Conservation (phyloP, 2,797 vertebrate species). For the Calcarius lapponicus region DNA sequence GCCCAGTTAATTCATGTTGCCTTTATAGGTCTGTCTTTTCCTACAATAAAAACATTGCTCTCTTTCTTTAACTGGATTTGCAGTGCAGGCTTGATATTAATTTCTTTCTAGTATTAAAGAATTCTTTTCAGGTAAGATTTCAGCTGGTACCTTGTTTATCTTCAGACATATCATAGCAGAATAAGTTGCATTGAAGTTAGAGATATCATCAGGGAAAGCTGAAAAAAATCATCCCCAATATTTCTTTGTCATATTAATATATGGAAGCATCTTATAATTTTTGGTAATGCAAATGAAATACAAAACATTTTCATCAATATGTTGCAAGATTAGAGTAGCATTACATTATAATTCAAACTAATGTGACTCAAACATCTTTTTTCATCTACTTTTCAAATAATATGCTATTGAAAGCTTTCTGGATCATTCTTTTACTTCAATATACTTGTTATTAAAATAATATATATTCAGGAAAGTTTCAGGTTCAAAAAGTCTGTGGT, state of each 20-base stretch:
- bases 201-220: background rate
- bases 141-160: background rate
- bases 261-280: background rate
- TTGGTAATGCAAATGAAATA: background rate
- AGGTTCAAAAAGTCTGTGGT: background rate
- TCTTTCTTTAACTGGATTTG: background rate
- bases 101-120: background rate
- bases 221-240: background rate
- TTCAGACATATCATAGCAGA: background rate
- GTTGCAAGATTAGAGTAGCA: background rate
- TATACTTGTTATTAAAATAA: background rate
- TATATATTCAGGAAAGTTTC: background rate
- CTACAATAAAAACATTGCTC: background rate
- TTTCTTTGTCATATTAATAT: background rate
- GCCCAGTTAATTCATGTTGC: background rate
- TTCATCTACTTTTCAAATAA: background rate
- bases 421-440: background rate
- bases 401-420: background rate
- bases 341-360: background rate
- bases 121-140: background rate
- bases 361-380: background rate
- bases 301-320: background rate
- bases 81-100: background rate
- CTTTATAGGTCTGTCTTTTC: background rate
- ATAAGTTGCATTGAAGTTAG: background rate